phyloP scores from a whole-genome alignment of 2,888 invertebrate genomes.

The Microplitis deprimator region DNA sequence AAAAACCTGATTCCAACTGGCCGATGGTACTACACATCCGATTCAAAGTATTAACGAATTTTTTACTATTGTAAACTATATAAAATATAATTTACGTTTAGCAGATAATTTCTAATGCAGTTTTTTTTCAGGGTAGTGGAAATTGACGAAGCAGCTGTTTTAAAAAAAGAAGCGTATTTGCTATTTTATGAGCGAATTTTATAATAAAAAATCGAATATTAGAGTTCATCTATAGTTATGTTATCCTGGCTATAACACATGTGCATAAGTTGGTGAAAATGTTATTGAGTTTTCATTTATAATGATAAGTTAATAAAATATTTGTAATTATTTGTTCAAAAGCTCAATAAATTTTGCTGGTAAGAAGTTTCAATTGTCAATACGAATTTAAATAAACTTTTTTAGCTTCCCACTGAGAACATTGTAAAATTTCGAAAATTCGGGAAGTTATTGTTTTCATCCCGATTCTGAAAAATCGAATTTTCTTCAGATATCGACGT shows the following conservation, averaged over 20 bases:
- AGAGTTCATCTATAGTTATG: background rate
- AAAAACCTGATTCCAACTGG: constrained; percentile 76
- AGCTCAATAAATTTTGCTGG: too few species aligned
- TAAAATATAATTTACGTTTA: background rate
- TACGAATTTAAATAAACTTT: too few species aligned
- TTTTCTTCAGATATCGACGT: too few species aligned
- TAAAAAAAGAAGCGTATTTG: constrained; percentile 92
- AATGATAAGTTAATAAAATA: too few species aligned
- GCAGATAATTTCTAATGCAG: background rate
- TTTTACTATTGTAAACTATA: background rate
- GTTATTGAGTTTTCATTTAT: too few species aligned
- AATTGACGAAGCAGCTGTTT: constrained; percentile 84
- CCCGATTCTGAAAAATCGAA: too few species aligned
- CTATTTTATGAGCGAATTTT: constrained; percentile 96
- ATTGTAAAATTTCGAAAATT: too few species aligned
- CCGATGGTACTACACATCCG: constrained; percentile 95
- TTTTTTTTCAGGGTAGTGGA: constrained; percentile 77
- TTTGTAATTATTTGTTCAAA: too few species aligned
- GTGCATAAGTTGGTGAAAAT: too few species aligned
- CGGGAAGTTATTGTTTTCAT: too few species aligned
- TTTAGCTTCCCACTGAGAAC: too few species aligned
- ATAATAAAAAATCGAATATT: constrained; percentile 69
- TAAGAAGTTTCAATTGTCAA: too few species aligned
- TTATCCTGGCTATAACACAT: background rate
- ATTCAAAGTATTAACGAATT: constrained; percentile 75